Percentiles rank a stretch among this genome's conserved stretches.
These are phyloP conservation scores for Sphenodon punctatus DNA, from an alignment of 2,797 vertebrate genomes.

Conservation along the genomic window DNA sequence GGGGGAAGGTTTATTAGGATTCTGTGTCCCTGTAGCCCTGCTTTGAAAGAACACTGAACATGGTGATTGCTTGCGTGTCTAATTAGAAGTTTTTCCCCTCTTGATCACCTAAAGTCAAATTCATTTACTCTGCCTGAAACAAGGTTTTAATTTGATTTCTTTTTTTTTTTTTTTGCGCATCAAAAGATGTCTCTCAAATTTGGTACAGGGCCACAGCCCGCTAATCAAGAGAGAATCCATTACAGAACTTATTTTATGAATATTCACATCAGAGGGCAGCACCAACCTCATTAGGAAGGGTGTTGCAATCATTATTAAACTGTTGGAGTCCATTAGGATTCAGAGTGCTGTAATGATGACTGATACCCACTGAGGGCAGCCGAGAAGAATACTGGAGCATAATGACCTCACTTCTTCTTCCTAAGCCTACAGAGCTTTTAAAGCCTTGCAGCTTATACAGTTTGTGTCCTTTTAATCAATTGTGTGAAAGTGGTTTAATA, in stretches of 20 bases:
- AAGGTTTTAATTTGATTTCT: slow-evolving; percentile 77
- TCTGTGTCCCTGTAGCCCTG: slow-evolving; percentile 62
- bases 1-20: slow-evolving; percentile 71
- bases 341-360: slow-evolving; percentile 50
- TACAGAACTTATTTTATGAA: slow-evolving; percentile 52
- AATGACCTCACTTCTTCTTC: slow-evolving; percentile 32
- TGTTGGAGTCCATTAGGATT: slow-evolving; percentile 67
- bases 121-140: slow-evolving; percentile 79
- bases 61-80: slow-evolving; percentile 68
- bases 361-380: slow-evolving; percentile 56
- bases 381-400: slow-evolving; percentile 6
- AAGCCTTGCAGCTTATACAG: slow-evolving; percentile 22
- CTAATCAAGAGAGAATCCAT: slow-evolving; percentile 55
- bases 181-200: slow-evolving; percentile 57
- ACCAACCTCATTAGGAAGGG: slow-evolving; percentile 52
- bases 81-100: slow-evolving; percentile 76
- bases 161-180: slow-evolving; percentile 33
- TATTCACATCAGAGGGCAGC: slow-evolving; percentile 61
- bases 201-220: slow-evolving; percentile 60
- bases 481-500: slow-evolving; percentile 14
- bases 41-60: slow-evolving; percentile 68
- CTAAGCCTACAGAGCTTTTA: slow-evolving; percentile 25
- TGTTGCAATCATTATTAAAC: slow-evolving; percentile 61
- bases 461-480: slow-evolving; percentile 47
- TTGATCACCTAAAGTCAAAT: slow-evolving; percentile 79